Percentiles rank a stretch among this genome's conserved stretches.
Conservation (phyloP, 2,113 vertebrate genomes). For the Hyperoodon ampullatus region DNA sequence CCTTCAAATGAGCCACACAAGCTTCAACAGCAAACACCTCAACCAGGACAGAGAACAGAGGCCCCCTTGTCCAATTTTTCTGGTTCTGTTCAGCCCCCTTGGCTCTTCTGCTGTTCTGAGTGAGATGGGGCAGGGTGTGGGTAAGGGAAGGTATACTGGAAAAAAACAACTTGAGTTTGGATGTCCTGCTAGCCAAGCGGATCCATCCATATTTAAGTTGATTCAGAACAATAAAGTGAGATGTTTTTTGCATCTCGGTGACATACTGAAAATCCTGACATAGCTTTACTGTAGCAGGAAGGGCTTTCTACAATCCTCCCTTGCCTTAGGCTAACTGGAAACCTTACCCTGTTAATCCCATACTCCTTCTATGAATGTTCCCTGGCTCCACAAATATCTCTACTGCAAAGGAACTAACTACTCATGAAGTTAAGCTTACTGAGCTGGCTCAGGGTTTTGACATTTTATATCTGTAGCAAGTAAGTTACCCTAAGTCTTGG, state of each 20-base stretch:
- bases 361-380: background rate
- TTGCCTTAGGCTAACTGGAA: background rate
- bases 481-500: background rate
- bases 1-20: background rate
- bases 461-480: background rate
- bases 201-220: background rate
- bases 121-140: accelerated
- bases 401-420: background rate
- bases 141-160: background rate
- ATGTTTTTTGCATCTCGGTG: background rate
- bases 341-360: background rate
- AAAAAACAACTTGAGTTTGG: background rate
- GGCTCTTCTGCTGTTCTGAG: background rate
- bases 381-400: background rate
- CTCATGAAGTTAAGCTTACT: background rate
- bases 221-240: background rate
- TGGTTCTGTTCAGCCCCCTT: background rate
- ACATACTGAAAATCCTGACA: background rate
- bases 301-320: background rate
- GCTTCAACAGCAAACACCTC: background rate
- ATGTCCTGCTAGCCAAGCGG: background rate
- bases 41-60: background rate
- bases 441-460: background rate
- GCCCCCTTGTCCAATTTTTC: background rate
- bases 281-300: background rate